Conservation (phyloP, 92 coral and sea anemone species). For the Zoanthus solanderi region DNA sequence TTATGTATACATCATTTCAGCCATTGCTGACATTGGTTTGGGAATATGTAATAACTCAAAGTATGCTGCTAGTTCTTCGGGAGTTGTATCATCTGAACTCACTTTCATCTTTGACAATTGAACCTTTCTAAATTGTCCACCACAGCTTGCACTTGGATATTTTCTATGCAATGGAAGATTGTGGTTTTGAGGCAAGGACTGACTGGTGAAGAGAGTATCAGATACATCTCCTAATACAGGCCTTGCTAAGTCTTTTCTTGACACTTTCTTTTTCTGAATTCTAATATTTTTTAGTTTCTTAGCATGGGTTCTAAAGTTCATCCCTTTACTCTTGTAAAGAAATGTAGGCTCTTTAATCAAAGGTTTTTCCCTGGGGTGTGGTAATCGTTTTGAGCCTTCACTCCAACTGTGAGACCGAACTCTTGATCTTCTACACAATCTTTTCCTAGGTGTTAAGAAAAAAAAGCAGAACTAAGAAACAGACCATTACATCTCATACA, state of each 20-base stretch:
- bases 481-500: not conserved
- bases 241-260: constrained; percentile 2
- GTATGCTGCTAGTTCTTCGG: constrained; percentile 97
- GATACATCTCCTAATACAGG: constrained; percentile 16
- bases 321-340: constrained; percentile 70
- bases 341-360: constrained; percentile 85
- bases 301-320: constrained; percentile 16
- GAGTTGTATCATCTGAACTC: constrained; percentile 96
- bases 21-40: constrained; percentile 99
- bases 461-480: not conserved
- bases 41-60: constrained; percentile 96
- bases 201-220: constrained; percentile 27
- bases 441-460: constrained; percentile 50
- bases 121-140: constrained; percentile 87
- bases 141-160: constrained; percentile 72
- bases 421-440: constrained; percentile 53
- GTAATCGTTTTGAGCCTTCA: constrained; percentile 39
- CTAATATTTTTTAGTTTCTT: constrained; percentile 18
- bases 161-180: constrained; percentile 5
- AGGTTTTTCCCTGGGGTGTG: constrained; percentile 48
- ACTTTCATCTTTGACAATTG: constrained; percentile 55
- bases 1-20: constrained; percentile 99
- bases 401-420: constrained; percentile 51
- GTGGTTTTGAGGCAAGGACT: not conserved
- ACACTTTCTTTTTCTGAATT: constrained; percentile 16